Conservation (phyloP, 1,140 invertebrate genomes). For the Drosophila sp. region DNA sequence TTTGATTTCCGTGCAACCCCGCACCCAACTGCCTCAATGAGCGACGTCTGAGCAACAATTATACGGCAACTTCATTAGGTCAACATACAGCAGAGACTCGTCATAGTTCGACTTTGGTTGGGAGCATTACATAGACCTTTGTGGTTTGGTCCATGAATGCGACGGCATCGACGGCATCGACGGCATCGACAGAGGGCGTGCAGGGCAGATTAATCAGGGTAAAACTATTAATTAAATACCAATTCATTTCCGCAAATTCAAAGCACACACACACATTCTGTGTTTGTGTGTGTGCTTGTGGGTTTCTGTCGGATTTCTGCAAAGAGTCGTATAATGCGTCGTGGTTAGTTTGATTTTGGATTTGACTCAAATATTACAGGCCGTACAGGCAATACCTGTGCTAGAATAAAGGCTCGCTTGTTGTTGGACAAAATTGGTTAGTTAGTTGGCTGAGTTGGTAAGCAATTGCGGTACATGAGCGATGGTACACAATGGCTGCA, state of each 20-base stretch:
- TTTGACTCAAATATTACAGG: constrained; percentile 41
- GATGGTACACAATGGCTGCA: constrained; percentile 19
- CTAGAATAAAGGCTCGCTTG: constrained; percentile 22
- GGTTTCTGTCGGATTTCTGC: constrained; percentile 53
- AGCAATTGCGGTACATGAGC: constrained; percentile 16
- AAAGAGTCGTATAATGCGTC: constrained; percentile 36
- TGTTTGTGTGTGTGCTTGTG: constrained; percentile 39
- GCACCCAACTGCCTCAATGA: constrained; percentile 21
- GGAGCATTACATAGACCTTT: constrained; percentile 21
- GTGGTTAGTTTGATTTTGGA: constrained; percentile 69
- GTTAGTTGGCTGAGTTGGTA: constrained; percentile 25
- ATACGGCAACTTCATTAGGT: constrained; percentile 84
- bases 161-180: constrained; percentile 19
- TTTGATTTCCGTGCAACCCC: constrained; percentile 76
- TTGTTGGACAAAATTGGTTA: constrained; percentile 39
- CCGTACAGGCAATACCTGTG: not conserved
- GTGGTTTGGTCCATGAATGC: constrained; percentile 24
- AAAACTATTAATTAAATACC: constrained; percentile 85
- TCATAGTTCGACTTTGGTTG: constrained; percentile 31
- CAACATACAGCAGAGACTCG: constrained; percentile 64
- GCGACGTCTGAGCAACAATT: constrained; percentile 77
- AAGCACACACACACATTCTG: constrained; percentile 54
- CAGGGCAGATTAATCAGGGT: constrained; percentile 84
- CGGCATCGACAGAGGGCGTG: too few relatives aligned
- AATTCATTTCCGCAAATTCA: constrained; percentile 84